Conservation (phyloP, 2,113 vertebrate genomes). For the Cyphomyrus plagiostoma region DNA sequence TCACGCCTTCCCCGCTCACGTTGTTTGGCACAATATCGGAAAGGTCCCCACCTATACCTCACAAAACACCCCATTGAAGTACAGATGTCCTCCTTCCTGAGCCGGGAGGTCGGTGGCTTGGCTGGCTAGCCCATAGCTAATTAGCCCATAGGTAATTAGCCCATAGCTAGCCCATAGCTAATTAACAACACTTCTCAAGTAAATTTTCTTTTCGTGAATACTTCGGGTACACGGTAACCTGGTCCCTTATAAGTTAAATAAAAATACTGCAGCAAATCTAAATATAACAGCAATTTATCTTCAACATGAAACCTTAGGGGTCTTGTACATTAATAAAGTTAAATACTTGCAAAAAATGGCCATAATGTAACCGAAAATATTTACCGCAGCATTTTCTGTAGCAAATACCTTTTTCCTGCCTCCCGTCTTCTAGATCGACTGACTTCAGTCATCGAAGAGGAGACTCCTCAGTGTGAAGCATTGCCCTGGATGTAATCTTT, state of each 20-base stretch:
- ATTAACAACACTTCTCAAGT: background rate
- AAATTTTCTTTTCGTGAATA: background rate
- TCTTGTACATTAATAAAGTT: background rate
- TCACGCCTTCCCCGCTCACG: background rate
- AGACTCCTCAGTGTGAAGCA: background rate
- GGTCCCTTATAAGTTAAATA: background rate
- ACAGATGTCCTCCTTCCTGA: background rate
- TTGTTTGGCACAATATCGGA: background rate
- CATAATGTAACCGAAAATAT: background rate
- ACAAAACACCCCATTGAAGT: background rate
- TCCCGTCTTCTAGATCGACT: background rate
- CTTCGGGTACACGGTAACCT: background rate
- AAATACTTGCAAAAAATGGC: background rate
- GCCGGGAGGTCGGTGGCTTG: background rate
- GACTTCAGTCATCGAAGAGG: background rate
- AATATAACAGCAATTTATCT: background rate
- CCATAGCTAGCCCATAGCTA: background rate
- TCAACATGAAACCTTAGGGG: conserved; percentile 1
- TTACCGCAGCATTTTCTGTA: background rate
- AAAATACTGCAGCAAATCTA: background rate
- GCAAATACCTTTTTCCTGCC: background rate
- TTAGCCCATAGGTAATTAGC: background rate
- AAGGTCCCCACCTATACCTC: background rate
- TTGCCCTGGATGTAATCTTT: conserved; percentile 1
- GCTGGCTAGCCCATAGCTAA: background rate